phyloP scores from a whole-genome alignment of 92 coral and sea anemone genomes.

The Phymanthus crucifer region DNA sequence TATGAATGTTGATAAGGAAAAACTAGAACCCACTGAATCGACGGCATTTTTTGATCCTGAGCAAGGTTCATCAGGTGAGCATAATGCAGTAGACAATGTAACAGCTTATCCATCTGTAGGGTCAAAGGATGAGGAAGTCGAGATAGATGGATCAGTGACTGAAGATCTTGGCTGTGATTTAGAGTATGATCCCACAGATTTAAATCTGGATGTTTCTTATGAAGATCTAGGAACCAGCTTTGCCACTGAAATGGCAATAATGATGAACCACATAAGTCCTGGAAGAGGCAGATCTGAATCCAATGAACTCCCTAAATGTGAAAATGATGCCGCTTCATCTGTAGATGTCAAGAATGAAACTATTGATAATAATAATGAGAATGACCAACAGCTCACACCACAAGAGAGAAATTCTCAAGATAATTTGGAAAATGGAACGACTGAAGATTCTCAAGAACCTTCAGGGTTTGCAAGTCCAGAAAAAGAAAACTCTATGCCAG shows the following conservation, averaged over 20 bases:
- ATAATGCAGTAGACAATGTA: neutral
- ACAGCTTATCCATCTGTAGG: neutral
- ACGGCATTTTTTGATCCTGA: slow-evolving; percentile 32
- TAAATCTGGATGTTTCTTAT: slow-evolving; percentile 50
- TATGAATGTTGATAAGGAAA: slow-evolving; percentile 22
- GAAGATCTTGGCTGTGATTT: slow-evolving; percentile 30
- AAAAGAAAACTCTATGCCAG: neutral
- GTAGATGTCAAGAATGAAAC: neutral
- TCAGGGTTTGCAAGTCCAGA: neutral
- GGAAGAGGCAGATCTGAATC: neutral
- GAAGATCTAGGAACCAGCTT: slow-evolving; percentile 72
- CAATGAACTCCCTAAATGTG: neutral
- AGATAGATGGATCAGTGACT: slow-evolving; percentile 15
- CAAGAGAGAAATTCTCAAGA: neutral
- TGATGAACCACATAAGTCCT: slow-evolving; percentile 45
- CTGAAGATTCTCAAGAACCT: neutral
- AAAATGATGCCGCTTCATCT: neutral
- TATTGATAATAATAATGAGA: slow-evolving; percentile 7
- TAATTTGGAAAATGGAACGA: neutral
- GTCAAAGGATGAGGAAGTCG: neutral
- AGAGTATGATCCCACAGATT: slow-evolving; percentile 59
- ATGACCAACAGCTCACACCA: neutral
- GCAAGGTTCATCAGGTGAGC: slow-evolving; percentile 16
- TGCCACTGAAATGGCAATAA: slow-evolving; percentile 78
- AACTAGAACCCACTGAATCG: slow-evolving; percentile 47